Base-by-base conservation (phyloP, 2,797 vertebrate species). In the Semaprochilodus insignis region DNA sequence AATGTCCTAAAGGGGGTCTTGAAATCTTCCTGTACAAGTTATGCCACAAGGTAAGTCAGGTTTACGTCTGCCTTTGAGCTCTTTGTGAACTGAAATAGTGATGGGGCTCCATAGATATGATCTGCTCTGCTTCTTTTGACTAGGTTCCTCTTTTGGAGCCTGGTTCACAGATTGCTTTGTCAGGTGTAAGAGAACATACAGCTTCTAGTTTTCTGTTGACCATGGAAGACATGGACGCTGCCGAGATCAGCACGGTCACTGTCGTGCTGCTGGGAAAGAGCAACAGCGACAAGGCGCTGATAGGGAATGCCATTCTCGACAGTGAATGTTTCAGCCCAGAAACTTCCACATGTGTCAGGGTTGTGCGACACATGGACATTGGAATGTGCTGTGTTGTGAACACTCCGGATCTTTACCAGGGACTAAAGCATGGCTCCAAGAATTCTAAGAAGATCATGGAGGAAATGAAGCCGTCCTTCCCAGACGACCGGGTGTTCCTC, bases 231-330 rank as follows among this genome's bases (percentile, higher is more conserved):
- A 1, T 3, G 15, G 23, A 27, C 6, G 2, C 34, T 21, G 52
- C 3, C 15, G 4, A 6, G n/a, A 16, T 65, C 27, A 65, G 70
- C 54, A 55, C 36, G 62, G 59, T 74, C 54, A 70, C n/a, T 15
- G 21, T 79, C 52, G 66, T 85, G n/a, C 71, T 85, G 21, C 75
- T 85, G 27, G 84, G 84, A 65, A 78, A 55, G 44, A 79, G 73
- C 16, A 52, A 31, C 52, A 19, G 17, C 8, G 19, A 73, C 4
- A 85, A 79, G 63, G 34, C 7, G 36, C 13, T 13, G 54, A 75
- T 85, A 52, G 80, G 36, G 6, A 78, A 82, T 15, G 4, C 31
- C 8, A 79, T 85, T 0, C 31, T 82, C 14, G 36, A 52, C 4
- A 2, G 8, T 21, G 2, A 83, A 0, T 21, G 1, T 34, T 78